phyloP scores from a whole-genome alignment of 2,888 invertebrate genomes.

The Azorinus chamasolen region DNA sequence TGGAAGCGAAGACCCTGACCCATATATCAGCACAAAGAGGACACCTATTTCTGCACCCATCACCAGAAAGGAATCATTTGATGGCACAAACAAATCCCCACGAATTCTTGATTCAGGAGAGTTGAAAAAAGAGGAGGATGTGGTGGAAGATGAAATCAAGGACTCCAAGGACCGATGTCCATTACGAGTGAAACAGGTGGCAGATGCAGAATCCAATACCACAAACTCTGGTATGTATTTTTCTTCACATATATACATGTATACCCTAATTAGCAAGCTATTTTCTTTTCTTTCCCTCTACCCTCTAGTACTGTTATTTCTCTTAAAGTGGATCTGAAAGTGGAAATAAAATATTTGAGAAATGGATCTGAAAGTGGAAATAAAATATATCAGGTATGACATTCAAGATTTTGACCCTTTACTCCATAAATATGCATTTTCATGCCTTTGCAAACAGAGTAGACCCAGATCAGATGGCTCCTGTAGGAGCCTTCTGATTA shows the following conservation, averaged over 20 bases:
- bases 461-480: too few species aligned
- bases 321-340: background rate
- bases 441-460: too few species aligned
- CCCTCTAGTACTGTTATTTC: background rate
- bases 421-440: too few species aligned
- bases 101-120: slow-evolving; percentile 50
- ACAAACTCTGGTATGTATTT: slow-evolving; percentile 52
- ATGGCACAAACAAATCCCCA: slow-evolving; percentile 58
- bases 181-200: slow-evolving; percentile 74
- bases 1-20: slow-evolving; percentile 87
- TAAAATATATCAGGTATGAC: too few species aligned
- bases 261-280: too few species aligned
- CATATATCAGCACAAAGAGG: slow-evolving; percentile 70
- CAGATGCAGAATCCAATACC: slow-evolving; percentile 82
- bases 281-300: too few species aligned
- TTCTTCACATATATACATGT: background rate
- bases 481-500: too few species aligned
- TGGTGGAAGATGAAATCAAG: slow-evolving; percentile 42
- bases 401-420: too few species aligned
- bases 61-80: slow-evolving; percentile 71
- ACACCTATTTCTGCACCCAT: slow-evolving; percentile 79
- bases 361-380: too few species aligned
- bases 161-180: slow-evolving; percentile 69
- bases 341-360: too few species aligned
- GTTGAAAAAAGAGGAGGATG: slow-evolving; percentile 18